Evolutionary conservation across 2,113 vertebrate species (phyloP), one percentile per base, ranked within the genome.

Genomic region (Ornithorhynchus anatinus): DNA sequence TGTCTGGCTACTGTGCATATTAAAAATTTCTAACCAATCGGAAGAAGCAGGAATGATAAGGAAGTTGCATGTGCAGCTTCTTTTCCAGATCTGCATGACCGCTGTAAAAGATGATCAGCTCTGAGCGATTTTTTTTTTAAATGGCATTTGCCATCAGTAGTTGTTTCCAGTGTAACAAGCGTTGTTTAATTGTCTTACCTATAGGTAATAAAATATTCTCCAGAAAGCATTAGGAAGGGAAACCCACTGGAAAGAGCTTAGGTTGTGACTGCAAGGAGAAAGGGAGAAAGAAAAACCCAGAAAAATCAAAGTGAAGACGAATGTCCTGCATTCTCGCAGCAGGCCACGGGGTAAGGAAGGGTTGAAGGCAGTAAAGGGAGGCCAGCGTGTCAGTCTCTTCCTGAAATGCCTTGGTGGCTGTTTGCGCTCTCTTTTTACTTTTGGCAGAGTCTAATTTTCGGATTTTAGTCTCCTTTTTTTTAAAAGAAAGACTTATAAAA

Each of bases 151-250:
- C 58, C 82, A 56, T 84, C 77, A 69, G 72, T 64, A 75, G 54
- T 75, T 52, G 31, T 69, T 73, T 79, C 52, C 62, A 63, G 69
- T 39, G 59, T 79, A 69, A 75, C 32, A 23, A n/a, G n/a, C n/a
- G 5, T 23, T 29, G 53, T 66, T 45, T 79, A 80, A 83, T 89
- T 77, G 71, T 77, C 72, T 76, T 82, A 77, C 82, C 72, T 81
- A 77, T 81, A 86, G 60, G 69, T 89, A 84, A 61, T 79, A 77
- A 86, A 68, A 78, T 64, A 75, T 72, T 9, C 67, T 84, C 54
- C 22, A 54, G 59, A 78, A 74, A 67, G 86, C 86, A 80, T 80
- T 62, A 40, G 0, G 57, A 59, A 48, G 73, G 45, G 20, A 56
- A 71, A 47, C 31, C 65, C 29, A 63, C 48, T 36, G 36, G 75